Evolutionary conservation across 2,888 invertebrate genomes (phyloP).

Genomic region (Celastrina argiolus): DNA sequence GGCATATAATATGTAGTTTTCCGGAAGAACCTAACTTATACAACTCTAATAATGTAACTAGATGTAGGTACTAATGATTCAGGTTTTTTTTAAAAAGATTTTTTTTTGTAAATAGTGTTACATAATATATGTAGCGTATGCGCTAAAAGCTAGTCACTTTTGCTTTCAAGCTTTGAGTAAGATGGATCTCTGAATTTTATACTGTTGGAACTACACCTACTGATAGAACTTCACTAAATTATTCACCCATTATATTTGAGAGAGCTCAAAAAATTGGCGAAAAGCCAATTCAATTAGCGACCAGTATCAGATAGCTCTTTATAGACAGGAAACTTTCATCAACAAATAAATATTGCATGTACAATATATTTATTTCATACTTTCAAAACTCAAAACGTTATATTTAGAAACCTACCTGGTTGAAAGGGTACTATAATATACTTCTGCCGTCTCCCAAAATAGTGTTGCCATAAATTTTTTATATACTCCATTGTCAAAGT

Average conservation of each 20-base stretch:
- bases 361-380: not conserved
- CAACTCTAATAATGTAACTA: too few species aligned
- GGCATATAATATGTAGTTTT: too few species aligned
- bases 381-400: not conserved
- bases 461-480: constrained; percentile 59
- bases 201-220: not conserved
- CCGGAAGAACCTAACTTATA: too few species aligned
- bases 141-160: not conserved
- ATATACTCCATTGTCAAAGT: constrained; percentile 54
- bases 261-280: constrained; percentile 41
- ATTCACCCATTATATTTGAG: not conserved
- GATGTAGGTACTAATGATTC: too few species aligned
- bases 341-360: not conserved
- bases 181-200: not conserved
- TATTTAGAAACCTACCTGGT: constrained; percentile 53
- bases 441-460: constrained; percentile 56
- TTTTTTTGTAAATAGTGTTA: too few species aligned
- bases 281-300: constrained; percentile 41
- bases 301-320: constrained; percentile 18
- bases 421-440: constrained; percentile 64
- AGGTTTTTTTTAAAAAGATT: too few species aligned
- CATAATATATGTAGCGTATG: too few species aligned
- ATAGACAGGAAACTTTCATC: constrained; percentile 9
- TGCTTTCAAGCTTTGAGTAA: not conserved
- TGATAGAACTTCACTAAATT: not conserved